Conservation (phyloP, 2,113 vertebrate species). For the Gorsachius goisagi region DNA sequence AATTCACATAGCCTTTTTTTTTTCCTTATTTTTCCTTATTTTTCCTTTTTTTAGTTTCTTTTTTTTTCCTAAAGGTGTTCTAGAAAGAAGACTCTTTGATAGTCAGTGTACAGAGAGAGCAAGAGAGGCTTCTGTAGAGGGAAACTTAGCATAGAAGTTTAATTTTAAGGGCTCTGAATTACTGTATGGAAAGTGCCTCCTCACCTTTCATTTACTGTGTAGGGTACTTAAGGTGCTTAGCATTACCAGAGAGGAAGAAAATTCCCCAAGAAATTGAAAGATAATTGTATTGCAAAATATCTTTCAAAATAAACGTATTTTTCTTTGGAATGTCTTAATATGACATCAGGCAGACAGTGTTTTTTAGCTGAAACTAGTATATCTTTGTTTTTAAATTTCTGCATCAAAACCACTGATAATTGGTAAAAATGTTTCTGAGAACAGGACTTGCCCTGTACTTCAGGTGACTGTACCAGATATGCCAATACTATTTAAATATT, state of each 20-base stretch:
- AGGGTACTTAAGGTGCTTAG: background rate
- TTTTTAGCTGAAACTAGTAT: background rate
- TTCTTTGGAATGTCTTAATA: background rate
- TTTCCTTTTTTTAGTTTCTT: too few relatives aligned
- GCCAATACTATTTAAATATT: background rate
- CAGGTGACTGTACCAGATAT: background rate
- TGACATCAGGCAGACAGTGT: background rate
- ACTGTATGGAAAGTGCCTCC: background rate
- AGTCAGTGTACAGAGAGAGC: background rate
- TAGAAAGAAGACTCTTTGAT: background rate
- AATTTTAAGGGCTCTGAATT: background rate
- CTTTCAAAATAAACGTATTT: background rate
- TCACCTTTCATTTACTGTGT: background rate
- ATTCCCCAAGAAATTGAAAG: background rate
- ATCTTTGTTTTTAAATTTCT: background rate
- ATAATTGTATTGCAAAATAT: background rate
- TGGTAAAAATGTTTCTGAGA: background rate
- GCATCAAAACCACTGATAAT: background rate
- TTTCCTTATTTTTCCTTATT: background rate
- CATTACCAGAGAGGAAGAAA: background rate
- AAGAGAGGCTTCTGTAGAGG: background rate
- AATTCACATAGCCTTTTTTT: background rate
- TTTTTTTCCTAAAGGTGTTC: background rate
- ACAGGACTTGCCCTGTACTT: background rate
- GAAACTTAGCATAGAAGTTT: background rate